Conservation (phyloP, 2,797 vertebrate species). For the Falco rusticolus region DNA sequence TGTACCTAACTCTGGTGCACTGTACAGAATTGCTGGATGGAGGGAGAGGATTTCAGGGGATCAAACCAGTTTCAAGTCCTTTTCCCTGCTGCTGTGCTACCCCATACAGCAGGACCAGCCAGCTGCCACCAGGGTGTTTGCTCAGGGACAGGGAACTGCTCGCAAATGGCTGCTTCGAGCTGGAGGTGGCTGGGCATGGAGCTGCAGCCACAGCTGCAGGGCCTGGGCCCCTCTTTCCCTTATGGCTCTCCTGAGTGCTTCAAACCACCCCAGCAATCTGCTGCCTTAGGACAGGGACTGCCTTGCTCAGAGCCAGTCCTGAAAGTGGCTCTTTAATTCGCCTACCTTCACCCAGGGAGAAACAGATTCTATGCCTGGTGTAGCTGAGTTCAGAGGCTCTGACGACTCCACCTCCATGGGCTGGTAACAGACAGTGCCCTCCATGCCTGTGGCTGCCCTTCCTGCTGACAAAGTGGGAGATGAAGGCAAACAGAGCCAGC, state of each 20-base stretch:
- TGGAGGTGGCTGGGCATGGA: not conserved
- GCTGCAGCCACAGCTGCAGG: not conserved
- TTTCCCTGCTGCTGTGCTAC: fast-evolving
- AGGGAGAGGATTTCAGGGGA: not conserved
- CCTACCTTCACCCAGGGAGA: not conserved
- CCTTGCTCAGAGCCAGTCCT: not conserved
- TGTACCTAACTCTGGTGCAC: not conserved
- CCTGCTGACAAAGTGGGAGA: not conserved
- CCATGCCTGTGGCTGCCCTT: not conserved
- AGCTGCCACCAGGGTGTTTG: not conserved
- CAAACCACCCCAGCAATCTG: not conserved
- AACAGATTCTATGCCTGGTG: not conserved
- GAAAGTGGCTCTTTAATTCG: not conserved
- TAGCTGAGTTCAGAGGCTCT: not conserved
- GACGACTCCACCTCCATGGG: not conserved
- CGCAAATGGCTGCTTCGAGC: not conserved
- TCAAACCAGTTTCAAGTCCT: not conserved
- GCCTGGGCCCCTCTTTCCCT: not conserved
- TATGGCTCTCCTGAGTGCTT: not conserved
- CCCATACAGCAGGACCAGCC: not conserved
- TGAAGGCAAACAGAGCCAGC: not conserved
- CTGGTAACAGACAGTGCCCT: not conserved
- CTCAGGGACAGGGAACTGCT: not conserved
- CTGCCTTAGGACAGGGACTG: not conserved
- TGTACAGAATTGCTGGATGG: fast-evolving